These are phyloP conservation scores for Trissolcus basalis DNA, from an alignment of 1,140 invertebrate genomes.

Conservation along the genomic window DNA sequence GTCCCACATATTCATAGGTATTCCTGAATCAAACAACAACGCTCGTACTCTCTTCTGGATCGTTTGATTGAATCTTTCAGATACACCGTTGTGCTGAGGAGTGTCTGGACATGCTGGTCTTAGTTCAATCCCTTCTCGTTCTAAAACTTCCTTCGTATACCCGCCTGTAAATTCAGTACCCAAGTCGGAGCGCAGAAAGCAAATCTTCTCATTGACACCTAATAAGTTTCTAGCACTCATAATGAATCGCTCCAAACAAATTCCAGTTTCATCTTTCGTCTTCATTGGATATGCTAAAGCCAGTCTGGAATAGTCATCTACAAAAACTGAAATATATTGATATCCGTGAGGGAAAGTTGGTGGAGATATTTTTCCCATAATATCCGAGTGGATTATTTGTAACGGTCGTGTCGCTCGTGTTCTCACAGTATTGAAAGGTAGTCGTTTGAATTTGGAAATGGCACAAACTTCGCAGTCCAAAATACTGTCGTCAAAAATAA, in stretches of 20 bases:
- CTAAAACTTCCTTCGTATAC: constrained; percentile 11
- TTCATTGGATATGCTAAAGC: constrained; percentile 8
- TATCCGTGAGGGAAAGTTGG: not conserved
- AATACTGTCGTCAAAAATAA: not conserved
- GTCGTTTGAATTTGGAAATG: not conserved
- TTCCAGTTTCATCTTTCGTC: constrained; percentile 9
- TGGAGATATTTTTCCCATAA: not conserved
- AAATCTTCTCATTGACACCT: constrained; percentile 10
- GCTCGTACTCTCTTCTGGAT: constrained; percentile 17
- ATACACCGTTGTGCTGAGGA: constrained; percentile 41
- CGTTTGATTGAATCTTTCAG: constrained; percentile 57
- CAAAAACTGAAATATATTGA: not conserved
- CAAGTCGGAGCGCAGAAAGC: constrained; percentile 10
- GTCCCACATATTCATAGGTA: constrained; percentile 59
- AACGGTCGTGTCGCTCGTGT: not conserved
- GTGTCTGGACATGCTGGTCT: constrained; percentile 32
- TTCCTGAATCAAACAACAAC: constrained; percentile 52
- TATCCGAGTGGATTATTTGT: not conserved
- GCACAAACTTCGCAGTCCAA: not conserved
- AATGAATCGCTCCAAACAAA: constrained; percentile 11
- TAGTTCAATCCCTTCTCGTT: constrained; percentile 1
- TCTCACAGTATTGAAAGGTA: not conserved
- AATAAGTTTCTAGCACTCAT: constrained; percentile 15
- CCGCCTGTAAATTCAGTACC: constrained; percentile 16
- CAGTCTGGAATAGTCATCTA: not conserved